Evolutionary conservation across 2,113 vertebrate genomes (phyloP).

Genomic region (Salvelinus alpinus): DNA sequence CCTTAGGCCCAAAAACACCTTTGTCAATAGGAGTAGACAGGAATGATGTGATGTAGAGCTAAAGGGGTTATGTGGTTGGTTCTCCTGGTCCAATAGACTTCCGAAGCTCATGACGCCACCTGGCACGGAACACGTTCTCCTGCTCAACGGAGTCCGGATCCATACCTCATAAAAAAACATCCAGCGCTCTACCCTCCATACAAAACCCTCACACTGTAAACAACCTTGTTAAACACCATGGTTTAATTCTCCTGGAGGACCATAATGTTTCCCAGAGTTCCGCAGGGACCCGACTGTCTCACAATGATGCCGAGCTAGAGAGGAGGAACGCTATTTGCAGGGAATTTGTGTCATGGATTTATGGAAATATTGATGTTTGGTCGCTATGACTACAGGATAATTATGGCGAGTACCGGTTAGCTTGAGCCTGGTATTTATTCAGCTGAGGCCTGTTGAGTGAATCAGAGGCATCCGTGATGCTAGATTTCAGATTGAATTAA

Average conservation of each 20-base stretch:
- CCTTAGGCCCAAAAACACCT: not conserved
- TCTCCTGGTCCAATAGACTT: slow-evolving; percentile 15
- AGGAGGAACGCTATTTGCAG: not conserved
- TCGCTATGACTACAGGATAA: slow-evolving; percentile 14
- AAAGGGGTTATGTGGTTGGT: not conserved
- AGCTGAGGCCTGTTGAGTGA: slow-evolving; percentile 9
- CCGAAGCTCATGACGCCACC: not conserved
- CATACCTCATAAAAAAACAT: slow-evolving; percentile 27
- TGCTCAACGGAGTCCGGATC: slow-evolving; percentile 20
- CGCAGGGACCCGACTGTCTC: not conserved
- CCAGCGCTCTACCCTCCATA: slow-evolving; percentile 1
- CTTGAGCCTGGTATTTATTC: slow-evolving; percentile 2
- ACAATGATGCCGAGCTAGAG: not conserved
- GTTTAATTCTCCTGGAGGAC: slow-evolving; percentile 24
- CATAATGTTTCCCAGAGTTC: not conserved
- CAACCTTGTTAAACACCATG: slow-evolving; percentile 39
- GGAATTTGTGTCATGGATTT: slow-evolving; percentile 23
- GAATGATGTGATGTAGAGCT: not conserved
- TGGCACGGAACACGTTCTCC: slow-evolving; percentile 9
- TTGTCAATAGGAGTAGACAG: not conserved
- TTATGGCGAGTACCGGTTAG: not conserved
- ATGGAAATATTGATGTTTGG: slow-evolving; percentile 13
- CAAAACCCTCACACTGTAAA: not conserved
- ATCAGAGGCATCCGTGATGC: slow-evolving; percentile 15
- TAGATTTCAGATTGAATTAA: slow-evolving; percentile 36